Evolutionary conservation across 2,113 vertebrate species (phyloP), one percentile per base, ranked within the genome.

Genomic region (Empidonax traillii): DNA sequence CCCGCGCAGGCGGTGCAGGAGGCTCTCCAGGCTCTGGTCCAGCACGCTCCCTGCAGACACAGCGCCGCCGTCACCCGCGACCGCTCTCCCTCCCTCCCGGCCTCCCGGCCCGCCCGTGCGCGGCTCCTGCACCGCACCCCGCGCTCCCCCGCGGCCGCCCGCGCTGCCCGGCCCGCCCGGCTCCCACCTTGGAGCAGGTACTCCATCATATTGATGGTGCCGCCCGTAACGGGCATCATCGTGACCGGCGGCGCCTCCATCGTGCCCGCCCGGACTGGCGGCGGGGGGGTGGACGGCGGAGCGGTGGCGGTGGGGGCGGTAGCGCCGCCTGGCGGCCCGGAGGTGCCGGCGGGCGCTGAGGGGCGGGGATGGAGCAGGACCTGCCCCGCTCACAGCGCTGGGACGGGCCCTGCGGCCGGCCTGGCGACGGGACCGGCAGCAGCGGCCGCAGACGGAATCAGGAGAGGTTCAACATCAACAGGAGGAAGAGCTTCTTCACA

Each of bases 141-240:
- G 18, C 2, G 27, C 27, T 14, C 25, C 43, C 22, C 5, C 3
- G 4, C 41, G 14, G 68, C 27, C 6, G 3, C 4, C 37, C 14
- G 66, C 21, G 39, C 27, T 6, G 25, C 25, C 51, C 51, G 6
- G 17, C 30, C 53, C 53, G 52, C 28, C 51, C 51, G 39, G 25
- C 89, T 94, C 98, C 44, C 84, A 99, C 99, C 99, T 98, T 99
- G 99, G 52, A 99, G 96, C 62, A 99, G 94, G 81, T 99, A 99
- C 89, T 99, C 99, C 99, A 99, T 99, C 99, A 99, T 99, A 85
- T 99, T 99, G 86, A 99, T 99, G 24, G 99, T 98, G 47, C 99
- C 99, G 11, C 99, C 99, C 6, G 99, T 99, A 33, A 99, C 98
- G 11, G 99, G 99, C 99, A 99, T 99, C 96, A 98, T 99, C 44